These are phyloP conservation scores for Prionace glauca DNA, from an alignment of 2,797 vertebrate species.

Conservation along the genomic window DNA sequence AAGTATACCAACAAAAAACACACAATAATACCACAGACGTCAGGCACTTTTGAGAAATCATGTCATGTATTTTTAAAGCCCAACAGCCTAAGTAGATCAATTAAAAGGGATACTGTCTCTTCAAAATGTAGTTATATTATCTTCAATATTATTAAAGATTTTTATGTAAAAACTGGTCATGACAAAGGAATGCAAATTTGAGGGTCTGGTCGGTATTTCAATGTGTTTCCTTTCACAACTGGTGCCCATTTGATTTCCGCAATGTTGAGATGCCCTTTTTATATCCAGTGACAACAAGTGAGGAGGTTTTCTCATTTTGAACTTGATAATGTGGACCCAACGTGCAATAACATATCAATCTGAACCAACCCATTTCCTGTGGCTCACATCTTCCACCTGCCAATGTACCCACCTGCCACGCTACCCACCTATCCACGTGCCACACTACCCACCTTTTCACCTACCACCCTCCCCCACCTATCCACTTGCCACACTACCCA, in stretches of 20 bases:
- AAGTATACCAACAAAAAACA: not conserved
- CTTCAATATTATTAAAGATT: not conserved
- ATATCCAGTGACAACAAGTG: not conserved
- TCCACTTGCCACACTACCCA: too few relatives aligned
- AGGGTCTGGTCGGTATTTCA: not conserved
- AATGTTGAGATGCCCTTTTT: not conserved
- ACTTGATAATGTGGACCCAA: not conserved
- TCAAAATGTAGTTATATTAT: not conserved
- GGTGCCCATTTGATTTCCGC: not conserved
- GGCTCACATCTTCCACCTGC: too few relatives aligned
- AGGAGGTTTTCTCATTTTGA: not conserved
- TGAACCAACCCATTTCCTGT: not conserved
- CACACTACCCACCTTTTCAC: too few relatives aligned
- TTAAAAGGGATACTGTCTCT: not conserved
- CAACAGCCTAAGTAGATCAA: constrained; percentile 1
- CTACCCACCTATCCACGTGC: too few relatives aligned
- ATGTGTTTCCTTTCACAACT: not conserved
- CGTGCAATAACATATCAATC: not conserved
- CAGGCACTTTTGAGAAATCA: not conserved
- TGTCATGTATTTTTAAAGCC: not conserved
- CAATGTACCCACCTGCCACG: too few relatives aligned
- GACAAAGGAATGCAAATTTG: not conserved
- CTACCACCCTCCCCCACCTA: too few relatives aligned
- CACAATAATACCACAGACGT: not conserved
- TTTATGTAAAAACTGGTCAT: not conserved